A percentile compares a stretch with the other conserved stretches of the same genome.
phyloP scores from a whole-genome alignment of 2,888 invertebrate genomes.

The Polydesmus complanatus region DNA sequence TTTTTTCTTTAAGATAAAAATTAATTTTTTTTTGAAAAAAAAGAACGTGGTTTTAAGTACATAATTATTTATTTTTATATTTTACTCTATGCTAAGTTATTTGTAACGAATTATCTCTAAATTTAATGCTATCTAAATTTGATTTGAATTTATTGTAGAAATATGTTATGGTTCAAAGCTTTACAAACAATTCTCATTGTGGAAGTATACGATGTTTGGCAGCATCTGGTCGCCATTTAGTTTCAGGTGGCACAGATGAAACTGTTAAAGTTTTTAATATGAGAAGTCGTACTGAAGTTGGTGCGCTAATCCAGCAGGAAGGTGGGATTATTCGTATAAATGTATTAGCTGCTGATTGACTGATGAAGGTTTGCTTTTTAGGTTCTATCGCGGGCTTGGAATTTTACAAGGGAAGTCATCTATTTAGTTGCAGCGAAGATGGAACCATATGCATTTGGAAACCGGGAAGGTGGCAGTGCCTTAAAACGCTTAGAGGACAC shows the following conservation, averaged over 20 bases:
- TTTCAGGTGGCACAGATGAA: conserved; percentile 82
- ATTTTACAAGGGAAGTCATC: conserved; percentile 56
- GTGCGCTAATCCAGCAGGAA: conserved; percentile 64
- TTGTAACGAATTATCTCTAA: neutral
- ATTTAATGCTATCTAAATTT: neutral
- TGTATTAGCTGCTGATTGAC: neutral
- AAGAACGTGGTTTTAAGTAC: too few relatives aligned
- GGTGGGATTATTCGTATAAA: conserved; percentile 34
- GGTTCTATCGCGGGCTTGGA: conserved; percentile 60
- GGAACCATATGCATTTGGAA: conserved; percentile 67
- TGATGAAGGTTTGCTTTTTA: conserved; percentile 23
- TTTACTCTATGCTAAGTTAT: too few relatives aligned
- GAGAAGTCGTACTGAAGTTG: conserved; percentile 58
- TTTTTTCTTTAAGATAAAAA: too few relatives aligned
- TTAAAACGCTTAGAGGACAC: conserved; percentile 61
- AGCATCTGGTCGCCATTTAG: conserved; percentile 54
- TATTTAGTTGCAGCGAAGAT: conserved; percentile 72
- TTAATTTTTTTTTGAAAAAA: too few relatives aligned
- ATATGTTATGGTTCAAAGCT: conserved; percentile 54
- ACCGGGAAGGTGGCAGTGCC: conserved; percentile 69
- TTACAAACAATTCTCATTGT: conserved; percentile 75
- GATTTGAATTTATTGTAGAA: conserved; percentile 33
- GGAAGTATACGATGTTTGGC: conserved; percentile 62
- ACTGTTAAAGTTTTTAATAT: conserved; percentile 73
- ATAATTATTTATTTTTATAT: too few relatives aligned